A percentile compares a stretch with the other conserved stretches of the same genome.
These are phyloP conservation scores for Passerina amoena DNA, from an alignment of 2,113 vertebrate species.

Conservation along the genomic window DNA sequence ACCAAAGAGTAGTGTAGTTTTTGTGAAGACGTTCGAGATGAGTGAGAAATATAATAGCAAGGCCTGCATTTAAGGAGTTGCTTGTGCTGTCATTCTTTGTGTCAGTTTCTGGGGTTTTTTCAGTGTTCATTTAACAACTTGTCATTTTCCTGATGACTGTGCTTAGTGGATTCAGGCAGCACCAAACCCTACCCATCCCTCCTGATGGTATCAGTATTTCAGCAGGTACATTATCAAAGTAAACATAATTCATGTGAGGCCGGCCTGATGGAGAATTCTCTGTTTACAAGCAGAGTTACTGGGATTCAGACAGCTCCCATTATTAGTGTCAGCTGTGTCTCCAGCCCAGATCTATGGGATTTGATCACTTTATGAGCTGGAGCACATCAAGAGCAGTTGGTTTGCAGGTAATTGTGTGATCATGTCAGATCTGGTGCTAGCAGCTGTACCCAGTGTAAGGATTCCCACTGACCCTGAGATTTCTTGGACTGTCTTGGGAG, in stretches of 20 bases:
- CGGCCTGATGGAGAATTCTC: background rate
- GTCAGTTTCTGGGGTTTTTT: background rate
- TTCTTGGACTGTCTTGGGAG: background rate
- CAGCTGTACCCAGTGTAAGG: background rate
- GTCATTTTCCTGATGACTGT: background rate
- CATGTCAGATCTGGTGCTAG: background rate
- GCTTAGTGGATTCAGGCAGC: background rate
- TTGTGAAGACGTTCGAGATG: background rate
- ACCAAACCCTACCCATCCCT: background rate
- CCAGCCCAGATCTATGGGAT: background rate
- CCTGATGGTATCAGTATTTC: background rate
- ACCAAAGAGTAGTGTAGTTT: background rate
- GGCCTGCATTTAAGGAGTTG: background rate
- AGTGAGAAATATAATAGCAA: background rate
- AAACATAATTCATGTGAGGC: background rate
- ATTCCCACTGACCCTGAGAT: background rate
- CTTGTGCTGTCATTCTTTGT: background rate
- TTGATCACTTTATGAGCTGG: background rate
- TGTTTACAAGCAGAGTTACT: background rate
- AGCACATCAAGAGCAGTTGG: fast-evolving
- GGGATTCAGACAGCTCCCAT: background rate
- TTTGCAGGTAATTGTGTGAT: background rate
- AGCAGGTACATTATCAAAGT: background rate
- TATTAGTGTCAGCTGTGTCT: background rate
- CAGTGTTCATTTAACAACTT: background rate